phyloP scores from a whole-genome alignment of 2,113 vertebrate species.

The Erythrocebus patas region DNA sequence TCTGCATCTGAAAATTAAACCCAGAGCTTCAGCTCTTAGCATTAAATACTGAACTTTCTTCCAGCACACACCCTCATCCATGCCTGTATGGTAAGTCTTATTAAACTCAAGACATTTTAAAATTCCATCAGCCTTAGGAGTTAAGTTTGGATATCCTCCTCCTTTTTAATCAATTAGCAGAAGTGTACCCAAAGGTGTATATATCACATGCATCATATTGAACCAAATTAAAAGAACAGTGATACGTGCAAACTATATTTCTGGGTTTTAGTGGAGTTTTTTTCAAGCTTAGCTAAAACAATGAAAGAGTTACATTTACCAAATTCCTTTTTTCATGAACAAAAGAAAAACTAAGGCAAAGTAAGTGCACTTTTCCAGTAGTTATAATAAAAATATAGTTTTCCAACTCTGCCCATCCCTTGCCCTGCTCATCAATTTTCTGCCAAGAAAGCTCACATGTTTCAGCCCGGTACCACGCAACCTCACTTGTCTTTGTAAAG shows the following conservation, averaged over 20 bases:
- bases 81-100: conserved; percentile 69
- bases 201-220: neutral
- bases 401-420: neutral
- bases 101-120: conserved; percentile 70
- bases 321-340: conserved; percentile 9
- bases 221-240: neutral
- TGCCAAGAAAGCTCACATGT: neutral
- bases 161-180: neutral
- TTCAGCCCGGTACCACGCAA: neutral
- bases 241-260: conserved; percentile 40
- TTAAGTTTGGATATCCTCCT: neutral
- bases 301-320: conserved; percentile 11
- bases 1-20: conserved; percentile 82
- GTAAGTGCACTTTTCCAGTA: neutral
- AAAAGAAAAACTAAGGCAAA: conserved; percentile 15
- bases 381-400: neutral
- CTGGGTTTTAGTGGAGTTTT: conserved; percentile 2
- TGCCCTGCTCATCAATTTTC: conserved; percentile 22
- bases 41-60: conserved; percentile 65
- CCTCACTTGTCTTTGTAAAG: conserved; percentile 82
- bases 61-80: conserved; percentile 44
- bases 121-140: conserved; percentile 57
- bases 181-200: neutral
- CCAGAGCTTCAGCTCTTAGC: conserved; percentile 73
- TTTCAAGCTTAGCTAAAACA: conserved; percentile 27